Percentiles rank a stretch among this genome's conserved stretches.
Conservation (phyloP, 2,113 vertebrate species). For the Oreochromis tanganicae region DNA sequence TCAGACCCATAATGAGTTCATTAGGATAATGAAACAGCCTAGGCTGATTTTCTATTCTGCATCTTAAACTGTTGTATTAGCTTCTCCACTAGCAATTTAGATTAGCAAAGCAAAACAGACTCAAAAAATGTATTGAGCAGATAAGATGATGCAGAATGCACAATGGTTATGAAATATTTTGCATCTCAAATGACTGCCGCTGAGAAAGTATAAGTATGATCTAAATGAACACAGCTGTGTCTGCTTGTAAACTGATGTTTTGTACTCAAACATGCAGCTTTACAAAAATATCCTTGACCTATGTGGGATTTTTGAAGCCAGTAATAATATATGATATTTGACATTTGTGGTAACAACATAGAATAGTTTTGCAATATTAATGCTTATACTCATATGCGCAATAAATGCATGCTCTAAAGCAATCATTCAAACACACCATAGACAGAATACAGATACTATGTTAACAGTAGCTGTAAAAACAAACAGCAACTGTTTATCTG, state of each 20-base stretch:
- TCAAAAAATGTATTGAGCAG: slow-evolving; percentile 21
- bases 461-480: not conserved
- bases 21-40: slow-evolving; percentile 60
- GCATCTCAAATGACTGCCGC: not conserved
- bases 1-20: slow-evolving; percentile 61
- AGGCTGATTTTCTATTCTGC: slow-evolving; percentile 39
- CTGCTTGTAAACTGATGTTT: not conserved
- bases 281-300: not conserved
- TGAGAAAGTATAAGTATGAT: not conserved
- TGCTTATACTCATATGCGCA: not conserved
- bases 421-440: not conserved
- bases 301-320: not conserved
- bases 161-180: not conserved
- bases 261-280: not conserved
- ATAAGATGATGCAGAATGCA: slow-evolving; percentile 35
- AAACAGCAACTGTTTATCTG: not conserved
- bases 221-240: not conserved
- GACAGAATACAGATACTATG: not conserved
- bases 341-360: not conserved
- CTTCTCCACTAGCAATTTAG: slow-evolving; percentile 45
- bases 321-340: not conserved
- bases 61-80: slow-evolving; percentile 51
- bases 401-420: not conserved
- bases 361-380: not conserved
- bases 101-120: slow-evolving; percentile 36